A percentile compares a stretch with the other conserved stretches of the same genome.
phyloP scores from a whole-genome alignment of 2,797 vertebrate genomes.

The Rhinatrema bivittatum region DNA sequence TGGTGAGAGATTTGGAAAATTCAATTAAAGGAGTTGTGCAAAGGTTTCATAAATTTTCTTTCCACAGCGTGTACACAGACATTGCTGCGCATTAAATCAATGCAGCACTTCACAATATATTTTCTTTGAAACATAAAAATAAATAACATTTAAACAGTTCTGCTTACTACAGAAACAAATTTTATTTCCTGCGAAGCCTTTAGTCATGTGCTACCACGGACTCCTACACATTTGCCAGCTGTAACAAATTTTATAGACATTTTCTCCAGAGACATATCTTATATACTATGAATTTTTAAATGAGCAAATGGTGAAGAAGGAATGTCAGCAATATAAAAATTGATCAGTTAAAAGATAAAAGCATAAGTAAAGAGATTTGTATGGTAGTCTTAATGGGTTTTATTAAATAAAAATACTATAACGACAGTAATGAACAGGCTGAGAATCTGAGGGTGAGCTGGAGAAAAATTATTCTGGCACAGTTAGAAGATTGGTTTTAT shows the following conservation, averaged over 20 bases:
- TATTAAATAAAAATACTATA: constrained; percentile 98
- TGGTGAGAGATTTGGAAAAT: constrained; percentile 99
- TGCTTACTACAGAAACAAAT: constrained; percentile 99
- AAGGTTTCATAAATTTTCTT: constrained; percentile 99
- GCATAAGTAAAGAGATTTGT: constrained; percentile 95
- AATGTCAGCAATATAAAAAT: constrained; percentile 99
- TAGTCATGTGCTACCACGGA: constrained; percentile 74
- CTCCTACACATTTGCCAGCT: constrained; percentile 70
- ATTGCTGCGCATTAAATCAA: constrained; percentile 97
- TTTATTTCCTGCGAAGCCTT: constrained; percentile 88
- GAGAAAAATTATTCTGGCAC: constrained; percentile 64
- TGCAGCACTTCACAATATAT: constrained; percentile 99
- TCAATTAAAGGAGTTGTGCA: constrained; percentile 99
- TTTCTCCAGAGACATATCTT: constrained; percentile 88
- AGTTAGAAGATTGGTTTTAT: constrained; percentile 63
- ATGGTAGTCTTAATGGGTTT: constrained; percentile 98
- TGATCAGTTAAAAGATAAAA: constrained; percentile 94
- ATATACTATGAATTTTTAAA: constrained; percentile 94
- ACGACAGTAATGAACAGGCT: constrained; percentile 75
- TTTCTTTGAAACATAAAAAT: constrained; percentile 99
- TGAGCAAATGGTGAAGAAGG: constrained; percentile 92
- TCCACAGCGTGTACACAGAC: constrained; percentile 80
- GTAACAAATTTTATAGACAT: constrained; percentile 89
- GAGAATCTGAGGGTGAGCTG: constrained; percentile 54
- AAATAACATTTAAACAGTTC: constrained; percentile 99